Percentiles rank a stretch among this genome's conserved stretches.
phyloP scores from a whole-genome alignment of 2,797 vertebrate genomes.

The Pseudotriccus pelzelni region DNA sequence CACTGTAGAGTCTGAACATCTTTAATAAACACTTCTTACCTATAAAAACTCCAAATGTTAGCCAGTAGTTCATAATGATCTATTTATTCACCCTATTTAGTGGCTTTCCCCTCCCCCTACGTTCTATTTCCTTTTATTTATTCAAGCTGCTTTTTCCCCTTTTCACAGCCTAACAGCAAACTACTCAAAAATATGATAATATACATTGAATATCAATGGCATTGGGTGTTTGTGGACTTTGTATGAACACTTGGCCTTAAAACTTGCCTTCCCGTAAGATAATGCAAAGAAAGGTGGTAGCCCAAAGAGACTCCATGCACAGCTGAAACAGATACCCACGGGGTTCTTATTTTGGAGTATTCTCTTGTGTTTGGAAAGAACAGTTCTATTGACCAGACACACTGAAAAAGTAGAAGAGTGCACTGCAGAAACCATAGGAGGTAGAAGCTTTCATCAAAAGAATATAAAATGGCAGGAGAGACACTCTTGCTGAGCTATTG shows the following conservation, averaged over 20 bases:
- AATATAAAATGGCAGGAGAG: slow-evolving; percentile 41
- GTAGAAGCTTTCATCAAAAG: slow-evolving; percentile 54
- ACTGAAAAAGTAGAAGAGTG: slow-evolving; percentile 15
- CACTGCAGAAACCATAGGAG: slow-evolving; percentile 23
- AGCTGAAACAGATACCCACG: background rate
- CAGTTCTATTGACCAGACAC: slow-evolving; percentile 15
- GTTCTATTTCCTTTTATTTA: background rate
- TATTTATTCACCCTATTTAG: background rate
- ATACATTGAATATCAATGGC: background rate
- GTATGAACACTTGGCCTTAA: background rate
- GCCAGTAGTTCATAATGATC: background rate
- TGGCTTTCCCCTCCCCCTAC: background rate
- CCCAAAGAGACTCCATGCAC: background rate
- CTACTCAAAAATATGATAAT: background rate
- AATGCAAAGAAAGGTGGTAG: background rate
- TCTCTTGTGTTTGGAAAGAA: slow-evolving; percentile 20
- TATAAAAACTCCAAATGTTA: background rate
- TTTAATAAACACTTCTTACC: background rate
- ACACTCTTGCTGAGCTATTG: slow-evolving; percentile 30
- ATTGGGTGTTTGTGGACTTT: background rate
- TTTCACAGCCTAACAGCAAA: background rate
- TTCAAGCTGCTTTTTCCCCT: background rate
- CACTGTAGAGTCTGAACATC: background rate
- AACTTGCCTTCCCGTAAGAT: background rate
- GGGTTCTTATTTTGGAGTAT: background rate